These are phyloP conservation scores for Thymelicus sylvestris DNA, from an alignment of 2,888 invertebrate genomes.

Conservation along the genomic window DNA sequence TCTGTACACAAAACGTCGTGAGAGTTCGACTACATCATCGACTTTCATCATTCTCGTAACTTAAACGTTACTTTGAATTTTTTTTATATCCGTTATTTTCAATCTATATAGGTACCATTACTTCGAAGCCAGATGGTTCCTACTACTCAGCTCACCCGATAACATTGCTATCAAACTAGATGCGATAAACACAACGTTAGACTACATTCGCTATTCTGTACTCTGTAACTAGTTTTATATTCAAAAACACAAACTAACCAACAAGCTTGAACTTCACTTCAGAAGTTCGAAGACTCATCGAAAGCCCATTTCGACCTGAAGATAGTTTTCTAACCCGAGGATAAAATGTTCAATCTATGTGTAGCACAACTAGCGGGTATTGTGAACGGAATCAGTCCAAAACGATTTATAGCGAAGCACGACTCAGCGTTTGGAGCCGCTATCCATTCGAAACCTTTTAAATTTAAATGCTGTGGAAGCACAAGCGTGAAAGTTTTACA, in stretches of 20 bases:
- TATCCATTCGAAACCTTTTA: slow-evolving; percentile 10
- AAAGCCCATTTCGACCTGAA: slow-evolving; percentile 11
- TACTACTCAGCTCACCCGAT: too few species aligned
- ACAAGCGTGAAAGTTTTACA: slow-evolving; percentile 7
- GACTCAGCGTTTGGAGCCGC: slow-evolving; percentile 8
- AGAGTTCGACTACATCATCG: too few species aligned
- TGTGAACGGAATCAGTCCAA: slow-evolving; percentile 15
- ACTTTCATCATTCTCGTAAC: too few species aligned
- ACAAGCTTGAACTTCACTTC: slow-evolving; percentile 1
- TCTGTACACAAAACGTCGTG: too few species aligned
- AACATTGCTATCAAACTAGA: too few species aligned
- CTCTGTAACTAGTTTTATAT: background rate
- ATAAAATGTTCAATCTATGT: slow-evolving; percentile 17
- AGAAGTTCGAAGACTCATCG: slow-evolving; percentile 13
- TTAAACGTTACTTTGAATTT: too few species aligned
- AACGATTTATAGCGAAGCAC: slow-evolving; percentile 20
- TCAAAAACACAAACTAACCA: slow-evolving; percentile 4
- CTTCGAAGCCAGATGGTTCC: too few species aligned
- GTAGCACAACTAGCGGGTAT: slow-evolving; percentile 12
- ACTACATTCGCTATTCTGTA: too few species aligned
- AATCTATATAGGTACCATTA: too few species aligned
- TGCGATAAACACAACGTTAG: too few species aligned
- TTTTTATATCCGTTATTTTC: too few species aligned
- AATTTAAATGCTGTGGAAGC: slow-evolving; percentile 5
- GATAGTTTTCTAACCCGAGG: slow-evolving; percentile 15